phyloP scores from a whole-genome alignment of 2,888 invertebrate genomes.

The Allygus modestus region DNA sequence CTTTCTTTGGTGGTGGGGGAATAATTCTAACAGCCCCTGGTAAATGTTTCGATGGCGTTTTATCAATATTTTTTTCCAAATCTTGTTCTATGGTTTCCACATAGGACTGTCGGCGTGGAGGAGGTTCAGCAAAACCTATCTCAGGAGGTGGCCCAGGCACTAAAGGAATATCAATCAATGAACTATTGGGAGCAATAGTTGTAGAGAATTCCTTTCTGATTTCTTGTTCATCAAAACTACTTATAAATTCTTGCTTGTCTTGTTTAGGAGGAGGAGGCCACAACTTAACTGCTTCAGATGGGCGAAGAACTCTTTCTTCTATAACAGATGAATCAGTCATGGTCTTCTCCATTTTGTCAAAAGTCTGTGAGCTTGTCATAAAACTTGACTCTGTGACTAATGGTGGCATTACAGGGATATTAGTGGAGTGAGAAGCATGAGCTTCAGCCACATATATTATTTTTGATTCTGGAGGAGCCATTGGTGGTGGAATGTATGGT shows the following conservation, averaged over 20 bases:
- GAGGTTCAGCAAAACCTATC: slow-evolving; percentile 80
- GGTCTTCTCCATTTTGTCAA: slow-evolving; percentile 9
- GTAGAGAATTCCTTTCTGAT: slow-evolving; percentile 24
- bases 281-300: slow-evolving; percentile 76
- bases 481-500: slow-evolving; percentile 67
- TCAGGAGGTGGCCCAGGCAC: slow-evolving; percentile 84
- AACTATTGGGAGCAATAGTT: slow-evolving; percentile 71
- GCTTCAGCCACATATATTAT: slow-evolving; percentile 75
- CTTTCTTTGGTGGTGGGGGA: slow-evolving; percentile 74
- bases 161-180: slow-evolving; percentile 77
- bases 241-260: slow-evolving; percentile 19
- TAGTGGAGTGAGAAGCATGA: slow-evolving; percentile 74
- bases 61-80: slow-evolving; percentile 78
- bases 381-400: slow-evolving; percentile 20
- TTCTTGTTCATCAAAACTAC: slow-evolving; percentile 56
- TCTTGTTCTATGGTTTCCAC: slow-evolving; percentile 76
- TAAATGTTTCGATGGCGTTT: slow-evolving; percentile 77
- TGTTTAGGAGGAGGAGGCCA: slow-evolving; percentile 74
- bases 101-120: slow-evolving; percentile 77
- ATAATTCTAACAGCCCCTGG: slow-evolving; percentile 78
- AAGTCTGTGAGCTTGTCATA: slow-evolving; percentile 30
- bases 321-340: slow-evolving; percentile 70
- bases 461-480: slow-evolving; percentile 70
- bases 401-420: slow-evolving; percentile 70
- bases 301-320: slow-evolving; percentile 74